A percentile compares a stretch with the other conserved stretches of the same genome.
Conservation (phyloP, 2,888 invertebrate genomes). For the Ferdinandea cuprea region DNA sequence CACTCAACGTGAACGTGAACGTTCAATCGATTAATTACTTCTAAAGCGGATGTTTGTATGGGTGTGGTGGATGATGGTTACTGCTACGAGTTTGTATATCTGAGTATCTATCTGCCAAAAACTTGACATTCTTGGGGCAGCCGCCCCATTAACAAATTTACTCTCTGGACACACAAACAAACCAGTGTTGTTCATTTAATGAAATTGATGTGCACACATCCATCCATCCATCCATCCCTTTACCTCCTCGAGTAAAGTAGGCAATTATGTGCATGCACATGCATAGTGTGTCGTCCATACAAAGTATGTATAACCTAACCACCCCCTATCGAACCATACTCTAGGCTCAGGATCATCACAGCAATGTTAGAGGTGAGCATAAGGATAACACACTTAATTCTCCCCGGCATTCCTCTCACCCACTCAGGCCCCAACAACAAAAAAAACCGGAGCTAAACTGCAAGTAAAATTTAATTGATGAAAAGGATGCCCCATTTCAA, state of each 20-base stretch:
- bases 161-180: constrained; percentile 33
- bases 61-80: not conserved
- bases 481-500: not conserved
- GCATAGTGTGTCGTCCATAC: constrained; percentile 28
- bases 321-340: constrained; percentile 29
- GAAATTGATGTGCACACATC: constrained; percentile 61
- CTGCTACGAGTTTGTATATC: not conserved
- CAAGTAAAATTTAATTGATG: constrained; percentile 43
- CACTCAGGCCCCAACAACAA: not conserved
- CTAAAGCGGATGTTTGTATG: constrained; percentile 35
- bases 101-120: constrained; percentile 4
- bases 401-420: no score
- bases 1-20: no score
- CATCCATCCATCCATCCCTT: constrained; percentile 20
- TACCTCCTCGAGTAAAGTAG: constrained; percentile 27
- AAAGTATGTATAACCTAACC: constrained; percentile 13
- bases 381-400: constrained; percentile 25
- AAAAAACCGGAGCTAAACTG: constrained; percentile 5
- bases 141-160: constrained; percentile 59
- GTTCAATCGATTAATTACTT: constrained; percentile 57
- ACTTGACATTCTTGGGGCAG: constrained; percentile 50
- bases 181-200: constrained; percentile 49
- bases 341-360: constrained; percentile 4
- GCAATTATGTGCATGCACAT: constrained; percentile 66
- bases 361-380: constrained; percentile 14